Base-by-base conservation (phyloP, 2,113 vertebrate species). In the Scomber colias region DNA sequence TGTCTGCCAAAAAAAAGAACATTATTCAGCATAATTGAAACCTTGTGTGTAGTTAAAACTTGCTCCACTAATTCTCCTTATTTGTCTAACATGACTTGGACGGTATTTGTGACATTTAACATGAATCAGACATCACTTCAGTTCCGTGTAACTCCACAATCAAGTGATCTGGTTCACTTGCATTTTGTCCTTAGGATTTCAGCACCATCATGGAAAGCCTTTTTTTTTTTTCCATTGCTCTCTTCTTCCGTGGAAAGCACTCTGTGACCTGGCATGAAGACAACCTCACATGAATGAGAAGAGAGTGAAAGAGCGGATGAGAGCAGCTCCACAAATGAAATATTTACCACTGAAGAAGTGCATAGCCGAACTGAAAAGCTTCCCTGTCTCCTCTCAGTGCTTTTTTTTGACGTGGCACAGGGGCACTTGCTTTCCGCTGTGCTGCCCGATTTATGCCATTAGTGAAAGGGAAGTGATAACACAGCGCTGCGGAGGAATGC, bases 381-480 rank as follows among this genome's bases (percentile, higher is more conserved):
- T 84, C 71, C 54, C 66, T 71, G 75, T 80, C 67, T 88, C 83
- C 63, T 70, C 71, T 87, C 68, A 0, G 67, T 5, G 66, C 57
- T 57, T 54, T 77, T 77, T 48, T 67, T 81, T 80, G 50, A 86
- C 21, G 65, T 76, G 82, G 85, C 77, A 64, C 84, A 71, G 89
- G 76, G 73, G 84, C 87, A 69, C 77, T 80, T 50, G 30, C 55
- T 90, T 86, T 89, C 86, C 49, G 50, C 85, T 55, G 70, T 63
- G 69, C 71, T 0, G 68, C 85, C 71, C 19, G 31, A 77, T 85
- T 80, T 73, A 67, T 87, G 76, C 89, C 86, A 89, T 93, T 88
- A 91, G 85, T 69, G 76, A 68, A 79, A 72, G 69, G 87, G 79
- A 89, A 89, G 83, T 69, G 87, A 91, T 92, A 88, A 91, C 79